phyloP scores from a whole-genome alignment of 2,888 invertebrate genomes.

The Campoplex capitator region DNA sequence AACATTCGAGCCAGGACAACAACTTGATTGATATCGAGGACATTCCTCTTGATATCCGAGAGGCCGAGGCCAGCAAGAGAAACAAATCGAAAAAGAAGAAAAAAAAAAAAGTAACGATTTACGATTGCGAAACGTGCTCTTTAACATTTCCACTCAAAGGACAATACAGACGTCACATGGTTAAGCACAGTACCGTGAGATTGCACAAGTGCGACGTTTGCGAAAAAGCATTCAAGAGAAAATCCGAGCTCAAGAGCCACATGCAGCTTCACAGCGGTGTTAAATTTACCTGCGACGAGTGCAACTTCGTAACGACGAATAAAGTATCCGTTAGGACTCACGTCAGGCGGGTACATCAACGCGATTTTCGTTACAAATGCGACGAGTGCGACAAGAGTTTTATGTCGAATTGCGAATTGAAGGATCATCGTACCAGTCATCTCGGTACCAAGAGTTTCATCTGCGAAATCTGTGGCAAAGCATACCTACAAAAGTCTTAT shows the following conservation, averaged over 20 bases:
- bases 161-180: constrained; percentile 69
- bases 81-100: constrained; percentile 15
- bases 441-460: constrained; percentile 62
- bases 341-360: constrained; percentile 60
- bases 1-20: neutral
- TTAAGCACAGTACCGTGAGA: constrained; percentile 76
- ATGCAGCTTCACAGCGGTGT: constrained; percentile 73
- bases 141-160: constrained; percentile 43
- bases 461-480: constrained; percentile 71
- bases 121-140: constrained; percentile 62
- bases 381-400: constrained; percentile 65
- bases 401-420: constrained; percentile 66
- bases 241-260: constrained; percentile 73
- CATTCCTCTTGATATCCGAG: constrained; percentile 40
- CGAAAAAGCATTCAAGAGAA: constrained; percentile 75
- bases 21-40: constrained; percentile 41
- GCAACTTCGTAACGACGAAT: constrained; percentile 56
- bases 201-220: constrained; percentile 78
- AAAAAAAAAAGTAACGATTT: neutral
- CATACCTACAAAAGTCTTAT: constrained; percentile 60
- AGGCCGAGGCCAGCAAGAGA: neutral
- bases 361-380: constrained; percentile 63
- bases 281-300: constrained; percentile 55
- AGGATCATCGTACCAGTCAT: constrained; percentile 59
- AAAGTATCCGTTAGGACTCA: constrained; percentile 67